These are phyloP conservation scores for Limanda limanda DNA, from an alignment of 2,113 vertebrate species.

Conservation along the genomic window DNA sequence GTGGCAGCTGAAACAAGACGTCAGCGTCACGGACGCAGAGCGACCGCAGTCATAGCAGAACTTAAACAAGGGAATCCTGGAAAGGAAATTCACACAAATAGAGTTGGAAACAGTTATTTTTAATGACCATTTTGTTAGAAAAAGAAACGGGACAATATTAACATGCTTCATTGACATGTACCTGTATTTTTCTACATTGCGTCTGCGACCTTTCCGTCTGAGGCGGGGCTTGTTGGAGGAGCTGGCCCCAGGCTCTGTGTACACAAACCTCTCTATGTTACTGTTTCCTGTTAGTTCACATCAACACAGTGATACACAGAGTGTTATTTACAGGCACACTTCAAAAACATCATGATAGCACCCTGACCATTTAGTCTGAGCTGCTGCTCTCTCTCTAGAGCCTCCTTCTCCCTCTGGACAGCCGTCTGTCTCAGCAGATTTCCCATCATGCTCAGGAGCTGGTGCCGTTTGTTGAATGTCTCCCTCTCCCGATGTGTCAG, in stretches of 20 bases:
- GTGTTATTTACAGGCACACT: background rate
- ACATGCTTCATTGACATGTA: background rate
- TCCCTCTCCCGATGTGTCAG: slow-evolving; percentile 78
- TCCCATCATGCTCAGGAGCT: slow-evolving; percentile 81
- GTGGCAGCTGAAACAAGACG: slow-evolving; percentile 79
- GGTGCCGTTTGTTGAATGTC: slow-evolving; percentile 65
- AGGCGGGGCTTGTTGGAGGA: background rate
- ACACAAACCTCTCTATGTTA: background rate
- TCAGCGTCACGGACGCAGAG: slow-evolving; percentile 80
- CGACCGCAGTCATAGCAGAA: slow-evolving; percentile 89
- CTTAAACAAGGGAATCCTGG: slow-evolving; percentile 76
- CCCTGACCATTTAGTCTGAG: slow-evolving; percentile 15
- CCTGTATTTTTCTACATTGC: slow-evolving; percentile 10
- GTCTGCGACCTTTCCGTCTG: background rate
- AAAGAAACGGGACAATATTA: background rate
- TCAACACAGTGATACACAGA: background rate
- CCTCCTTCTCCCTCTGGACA: slow-evolving; percentile 58
- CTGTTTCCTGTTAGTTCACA: background rate
- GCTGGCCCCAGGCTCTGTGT: background rate
- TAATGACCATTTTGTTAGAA: background rate
- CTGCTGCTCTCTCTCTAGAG: background rate
- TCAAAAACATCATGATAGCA: background rate
- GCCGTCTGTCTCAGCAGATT: slow-evolving; percentile 69
- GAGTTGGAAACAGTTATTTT: background rate
- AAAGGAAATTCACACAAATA: slow-evolving; percentile 8